Percentiles rank a stretch among this genome's conserved stretches.
Evolutionary conservation across 2,113 vertebrate genomes (phyloP).

Genomic region (Gila orcuttii): DNA sequence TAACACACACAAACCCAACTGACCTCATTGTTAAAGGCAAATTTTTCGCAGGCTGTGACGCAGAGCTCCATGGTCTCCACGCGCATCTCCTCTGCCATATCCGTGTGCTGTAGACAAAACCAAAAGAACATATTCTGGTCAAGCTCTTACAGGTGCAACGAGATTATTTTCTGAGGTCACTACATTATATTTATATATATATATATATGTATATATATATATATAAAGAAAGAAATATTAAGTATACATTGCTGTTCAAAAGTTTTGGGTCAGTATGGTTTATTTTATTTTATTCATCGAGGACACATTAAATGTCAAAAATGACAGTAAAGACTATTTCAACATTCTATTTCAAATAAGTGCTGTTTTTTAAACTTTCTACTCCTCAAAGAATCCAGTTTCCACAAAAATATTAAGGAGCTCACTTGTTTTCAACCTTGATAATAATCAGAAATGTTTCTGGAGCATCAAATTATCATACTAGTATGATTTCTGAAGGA

Average conservation of each 20-base stretch:
- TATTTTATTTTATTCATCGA: no score
- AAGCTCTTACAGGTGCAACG: neutral
- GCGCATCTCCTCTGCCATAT: slow-evolving; percentile 98
- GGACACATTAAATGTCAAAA: no score
- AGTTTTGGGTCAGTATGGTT: no score
- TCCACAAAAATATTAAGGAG: no score
- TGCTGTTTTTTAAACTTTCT: no score
- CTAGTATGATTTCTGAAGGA: neutral
- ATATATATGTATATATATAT: no score
- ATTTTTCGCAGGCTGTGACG: slow-evolving; percentile 82
- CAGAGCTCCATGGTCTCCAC: slow-evolving; percentile 98
- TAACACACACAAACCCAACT: slow-evolving; percentile 32
- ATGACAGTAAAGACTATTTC: no score
- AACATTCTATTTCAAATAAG: no score
- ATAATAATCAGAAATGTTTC: neutral
- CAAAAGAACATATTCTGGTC: neutral
- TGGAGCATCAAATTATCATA: neutral
- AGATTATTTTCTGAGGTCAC: neutral
- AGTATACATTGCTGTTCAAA: no score
- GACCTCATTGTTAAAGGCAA: slow-evolving; percentile 78
- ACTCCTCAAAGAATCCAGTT: no score
- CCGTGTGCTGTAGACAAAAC: slow-evolving; percentile 83
- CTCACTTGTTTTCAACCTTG: no score
- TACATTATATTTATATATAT: neutral
- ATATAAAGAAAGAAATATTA: no score